Evolutionary conservation across 2,113 vertebrate species (phyloP).

Genomic region (Pipa parva): DNA sequence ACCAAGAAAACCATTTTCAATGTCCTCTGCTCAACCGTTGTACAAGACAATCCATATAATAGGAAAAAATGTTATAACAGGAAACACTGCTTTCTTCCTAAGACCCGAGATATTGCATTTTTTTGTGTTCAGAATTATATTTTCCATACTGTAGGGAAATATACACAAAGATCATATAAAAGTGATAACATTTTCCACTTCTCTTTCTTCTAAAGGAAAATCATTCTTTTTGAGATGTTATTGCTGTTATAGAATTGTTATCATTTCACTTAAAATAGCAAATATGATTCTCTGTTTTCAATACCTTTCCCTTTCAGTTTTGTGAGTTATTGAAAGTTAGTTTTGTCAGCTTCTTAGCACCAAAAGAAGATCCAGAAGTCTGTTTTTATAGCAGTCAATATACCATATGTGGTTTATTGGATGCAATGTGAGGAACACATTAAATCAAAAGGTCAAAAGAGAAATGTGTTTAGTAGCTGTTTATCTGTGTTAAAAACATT

Average conservation of each 20-base stretch:
- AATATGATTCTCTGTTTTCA: constrained; percentile 27
- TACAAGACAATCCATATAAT: constrained; percentile 23
- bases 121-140: constrained; percentile 24
- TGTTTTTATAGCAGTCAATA: constrained; percentile 19
- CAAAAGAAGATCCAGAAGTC: not conserved
- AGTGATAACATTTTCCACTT: constrained; percentile 26
- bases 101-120: constrained; percentile 33
- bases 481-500: not conserved
- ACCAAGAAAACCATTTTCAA: not conserved
- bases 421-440: not conserved
- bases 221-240: constrained; percentile 27
- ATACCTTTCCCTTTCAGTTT: constrained; percentile 18
- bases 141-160: constrained; percentile 30
- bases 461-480: not conserved
- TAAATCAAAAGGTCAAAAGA: not conserved
- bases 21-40: not conserved
- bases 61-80: constrained; percentile 23
- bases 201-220: constrained; percentile 23
- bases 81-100: constrained; percentile 18
- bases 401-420: not conserved
- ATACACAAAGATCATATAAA: constrained; percentile 27
- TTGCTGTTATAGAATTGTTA: constrained; percentile 29
- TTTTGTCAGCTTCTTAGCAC: constrained; percentile 21
- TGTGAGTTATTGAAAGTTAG: constrained; percentile 20
- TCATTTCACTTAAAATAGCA: constrained; percentile 37